Evolutionary conservation across 92 coral and sea anemone species (phyloP), one percentile per base, ranked within the genome.

Genomic region (Bergia puertoricense): DNA sequence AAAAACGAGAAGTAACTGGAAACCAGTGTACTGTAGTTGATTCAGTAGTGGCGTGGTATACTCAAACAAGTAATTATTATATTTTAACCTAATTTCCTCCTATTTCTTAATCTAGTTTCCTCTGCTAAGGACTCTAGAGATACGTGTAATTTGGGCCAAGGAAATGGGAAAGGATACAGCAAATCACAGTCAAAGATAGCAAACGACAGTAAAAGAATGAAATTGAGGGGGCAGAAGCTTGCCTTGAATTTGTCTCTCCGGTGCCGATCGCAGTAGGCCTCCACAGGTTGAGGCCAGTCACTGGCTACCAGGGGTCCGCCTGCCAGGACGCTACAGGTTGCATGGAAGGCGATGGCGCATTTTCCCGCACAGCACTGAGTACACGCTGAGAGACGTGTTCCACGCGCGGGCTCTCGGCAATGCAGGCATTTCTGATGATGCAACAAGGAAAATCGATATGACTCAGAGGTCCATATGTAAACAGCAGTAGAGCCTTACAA

Each of bases 251-350:
- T 93, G 83, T 94, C 91, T 59, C 93, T 90, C 44, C 94, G 93
- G 51, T 95, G 98, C 69, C 96, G 92, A 46, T 95, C 98, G 36
- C 98, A 95, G 76, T 82, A 95, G 41, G 95, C 94, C 81, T 93
- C 96, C 11, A 94, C 94, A 13, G 96, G 96, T 41, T 95, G 98
- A 0, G 98, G 98, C 98, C 98, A 95, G 83, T 95, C 98, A 81
- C 93, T 92, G 0, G 98, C 90, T 37, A 93, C 98, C 85, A 95
- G 92, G 23, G 79, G 86, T 38, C 91, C 92, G 43, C 96, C 96
- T 8, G 96, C 96, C 91, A 95, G 88, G 36, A 92, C 90, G 80
- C 92, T 88, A 79, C 98, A 95, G 2, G 96, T 95, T 82, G 94
- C 95, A 59, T 95, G 98, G 79, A 91, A 95, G 36, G 98, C 92